phyloP scores from a whole-genome alignment of 2,113 vertebrate genomes.

The Pionites leucogaster region DNA sequence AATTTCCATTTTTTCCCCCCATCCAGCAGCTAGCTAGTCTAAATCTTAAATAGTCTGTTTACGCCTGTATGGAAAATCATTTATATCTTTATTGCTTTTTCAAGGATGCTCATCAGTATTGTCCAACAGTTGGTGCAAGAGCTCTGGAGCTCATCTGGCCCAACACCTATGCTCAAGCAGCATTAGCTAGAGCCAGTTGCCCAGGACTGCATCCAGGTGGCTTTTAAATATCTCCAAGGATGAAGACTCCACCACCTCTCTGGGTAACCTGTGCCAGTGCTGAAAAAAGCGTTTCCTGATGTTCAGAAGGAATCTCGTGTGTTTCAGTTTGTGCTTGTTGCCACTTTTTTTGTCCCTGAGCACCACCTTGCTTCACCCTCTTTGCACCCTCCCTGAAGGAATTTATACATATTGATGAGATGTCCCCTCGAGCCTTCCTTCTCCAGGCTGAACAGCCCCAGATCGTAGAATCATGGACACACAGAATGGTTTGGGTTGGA shows the following conservation, averaged over 20 bases:
- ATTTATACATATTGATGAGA: background rate
- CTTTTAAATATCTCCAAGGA: background rate
- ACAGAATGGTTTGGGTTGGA: background rate
- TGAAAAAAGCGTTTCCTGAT: background rate
- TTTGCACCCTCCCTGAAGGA: background rate
- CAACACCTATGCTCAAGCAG: background rate
- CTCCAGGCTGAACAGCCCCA: background rate
- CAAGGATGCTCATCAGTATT: background rate
- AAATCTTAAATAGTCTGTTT: background rate
- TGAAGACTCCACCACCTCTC: background rate
- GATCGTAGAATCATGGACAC: background rate
- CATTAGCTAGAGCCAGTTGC: background rate
- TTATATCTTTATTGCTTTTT: background rate
- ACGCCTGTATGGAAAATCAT: background rate
- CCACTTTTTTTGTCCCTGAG: background rate
- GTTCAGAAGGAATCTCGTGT: background rate
- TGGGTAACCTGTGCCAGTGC: background rate
- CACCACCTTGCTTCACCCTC: too few relatives aligned
- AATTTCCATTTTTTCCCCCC: background rate
- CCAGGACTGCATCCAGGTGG: accelerated
- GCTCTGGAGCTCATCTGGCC: background rate
- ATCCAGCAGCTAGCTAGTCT: background rate
- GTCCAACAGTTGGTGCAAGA: background rate
- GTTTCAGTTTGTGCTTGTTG: background rate
- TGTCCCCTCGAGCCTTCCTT: background rate